A percentile compares a stretch with the other conserved stretches of the same genome.
phyloP scores from a whole-genome alignment of 2,797 vertebrate species.

The Phataginus tricuspis region DNA sequence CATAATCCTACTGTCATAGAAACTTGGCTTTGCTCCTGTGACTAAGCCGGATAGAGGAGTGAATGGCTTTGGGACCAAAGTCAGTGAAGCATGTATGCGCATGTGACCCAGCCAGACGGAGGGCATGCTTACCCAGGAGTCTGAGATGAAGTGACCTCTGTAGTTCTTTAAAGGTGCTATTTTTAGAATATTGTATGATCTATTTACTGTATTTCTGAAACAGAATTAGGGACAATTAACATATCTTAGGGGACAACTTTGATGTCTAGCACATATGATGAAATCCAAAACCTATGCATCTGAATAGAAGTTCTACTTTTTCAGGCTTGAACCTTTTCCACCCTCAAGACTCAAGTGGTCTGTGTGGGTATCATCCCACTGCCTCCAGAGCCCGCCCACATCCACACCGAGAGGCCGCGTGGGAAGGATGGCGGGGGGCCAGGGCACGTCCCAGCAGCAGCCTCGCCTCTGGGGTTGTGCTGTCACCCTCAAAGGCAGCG shows the following conservation, averaged over 20 bases:
- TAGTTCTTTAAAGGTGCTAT: conserved; percentile 75
- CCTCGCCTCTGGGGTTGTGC: background rate
- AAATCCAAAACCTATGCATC: conserved; percentile 25
- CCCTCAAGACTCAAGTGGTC: background rate
- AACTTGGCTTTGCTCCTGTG: conserved; percentile 67
- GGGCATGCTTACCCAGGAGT: conserved; percentile 33
- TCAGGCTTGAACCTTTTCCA: background rate
- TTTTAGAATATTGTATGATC: conserved; percentile 71
- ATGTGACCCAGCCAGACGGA: background rate
- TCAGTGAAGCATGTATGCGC: background rate
- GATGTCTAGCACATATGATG: conserved; percentile 53
- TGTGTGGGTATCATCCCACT: background rate
- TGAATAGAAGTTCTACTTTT: conserved; percentile 6
- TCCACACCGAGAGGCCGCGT: background rate
- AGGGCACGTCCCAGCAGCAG: background rate
- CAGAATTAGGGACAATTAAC: conserved; percentile 62
- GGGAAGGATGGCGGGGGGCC: background rate
- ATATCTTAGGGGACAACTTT: conserved; percentile 42
- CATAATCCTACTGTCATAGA: conserved; percentile 65
- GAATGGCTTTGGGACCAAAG: conserved; percentile 68
- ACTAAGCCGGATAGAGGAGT: conserved; percentile 69
- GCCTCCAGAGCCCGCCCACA: background rate
- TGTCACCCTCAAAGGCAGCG: background rate
- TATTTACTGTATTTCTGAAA: conserved; percentile 64
- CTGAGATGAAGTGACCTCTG: conserved; percentile 70